phyloP scores from a whole-genome alignment of 2,113 vertebrate genomes.

The Nothobranchius kuhntae region DNA sequence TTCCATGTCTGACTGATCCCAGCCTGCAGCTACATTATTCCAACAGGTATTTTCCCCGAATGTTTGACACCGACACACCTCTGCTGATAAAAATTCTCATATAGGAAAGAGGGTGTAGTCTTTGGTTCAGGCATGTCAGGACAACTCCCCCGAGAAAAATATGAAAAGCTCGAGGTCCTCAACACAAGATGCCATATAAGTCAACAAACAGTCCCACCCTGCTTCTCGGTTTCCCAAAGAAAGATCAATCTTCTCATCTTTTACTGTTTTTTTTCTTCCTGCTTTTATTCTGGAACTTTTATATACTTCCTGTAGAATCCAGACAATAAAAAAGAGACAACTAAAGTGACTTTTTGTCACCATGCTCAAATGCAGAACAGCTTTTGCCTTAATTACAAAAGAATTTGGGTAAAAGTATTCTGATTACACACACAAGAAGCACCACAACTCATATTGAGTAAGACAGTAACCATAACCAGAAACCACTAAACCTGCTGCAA shows the following conservation, averaged over 20 bases:
- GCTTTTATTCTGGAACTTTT: background rate
- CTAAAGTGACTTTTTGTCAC: no score
- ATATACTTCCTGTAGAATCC: background rate
- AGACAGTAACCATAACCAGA: no score
- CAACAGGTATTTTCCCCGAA: constrained; percentile 55
- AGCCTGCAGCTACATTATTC: constrained; percentile 40
- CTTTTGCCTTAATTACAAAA: no score
- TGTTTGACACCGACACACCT: constrained; percentile 40
- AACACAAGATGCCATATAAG: constrained; percentile 13
- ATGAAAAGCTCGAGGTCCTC: constrained; percentile 24
- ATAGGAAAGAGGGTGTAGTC: constrained; percentile 43
- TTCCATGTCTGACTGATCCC: constrained; percentile 55
- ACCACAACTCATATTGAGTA: no score
- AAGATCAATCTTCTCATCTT: background rate
- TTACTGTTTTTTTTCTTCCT: background rate
- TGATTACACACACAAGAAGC: no score
- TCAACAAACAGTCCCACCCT: constrained; percentile 23
- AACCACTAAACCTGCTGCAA: no score
- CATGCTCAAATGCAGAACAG: no score
- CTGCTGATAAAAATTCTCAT: constrained; percentile 37
- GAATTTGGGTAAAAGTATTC: no score
- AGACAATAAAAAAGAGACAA: background rate
- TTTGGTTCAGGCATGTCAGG: constrained; percentile 53
- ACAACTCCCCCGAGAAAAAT: constrained; percentile 32
- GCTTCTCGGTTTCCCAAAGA: constrained; percentile 1